phyloP scores from a whole-genome alignment of 2,113 vertebrate genomes.

The Tragelaphus imberbis region DNA sequence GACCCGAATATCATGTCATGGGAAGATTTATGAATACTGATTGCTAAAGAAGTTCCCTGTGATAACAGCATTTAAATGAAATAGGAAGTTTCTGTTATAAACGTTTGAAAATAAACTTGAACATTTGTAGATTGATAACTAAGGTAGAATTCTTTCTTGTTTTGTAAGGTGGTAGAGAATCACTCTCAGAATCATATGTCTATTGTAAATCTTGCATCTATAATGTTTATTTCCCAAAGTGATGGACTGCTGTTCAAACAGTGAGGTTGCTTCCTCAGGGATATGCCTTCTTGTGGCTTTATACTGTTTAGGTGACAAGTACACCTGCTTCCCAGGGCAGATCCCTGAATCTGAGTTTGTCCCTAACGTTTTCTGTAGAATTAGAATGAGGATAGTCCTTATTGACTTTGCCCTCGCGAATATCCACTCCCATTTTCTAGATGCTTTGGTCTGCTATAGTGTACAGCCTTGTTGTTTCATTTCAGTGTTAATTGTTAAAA shows the following conservation, averaged over 20 bases:
- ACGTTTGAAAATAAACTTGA: neutral
- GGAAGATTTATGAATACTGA: neutral
- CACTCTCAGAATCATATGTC: neutral
- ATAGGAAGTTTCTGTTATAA: neutral
- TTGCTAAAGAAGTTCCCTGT: neutral
- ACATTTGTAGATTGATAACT: neutral
- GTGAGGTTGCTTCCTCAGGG: neutral
- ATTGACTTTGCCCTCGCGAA: neutral
- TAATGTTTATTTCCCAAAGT: neutral
- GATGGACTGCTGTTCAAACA: neutral
- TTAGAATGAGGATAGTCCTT: neutral
- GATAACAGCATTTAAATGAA: neutral
- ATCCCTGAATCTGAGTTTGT: neutral
- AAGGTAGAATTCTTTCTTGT: neutral
- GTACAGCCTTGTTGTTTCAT: neutral
- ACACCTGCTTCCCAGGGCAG: neutral
- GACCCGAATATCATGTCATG: neutral
- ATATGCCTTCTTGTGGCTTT: neutral
- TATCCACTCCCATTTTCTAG: neutral
- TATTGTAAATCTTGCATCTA: neutral
- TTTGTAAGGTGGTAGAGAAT: neutral
- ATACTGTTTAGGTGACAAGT: neutral
- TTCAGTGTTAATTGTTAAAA: neutral
- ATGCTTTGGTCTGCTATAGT: neutral
- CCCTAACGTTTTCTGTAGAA: neutral